Evolutionary conservation across 2,797 vertebrate species (phyloP), one percentile per base, ranked within the genome.

Genomic region (Arctocebus calabarensis): DNA sequence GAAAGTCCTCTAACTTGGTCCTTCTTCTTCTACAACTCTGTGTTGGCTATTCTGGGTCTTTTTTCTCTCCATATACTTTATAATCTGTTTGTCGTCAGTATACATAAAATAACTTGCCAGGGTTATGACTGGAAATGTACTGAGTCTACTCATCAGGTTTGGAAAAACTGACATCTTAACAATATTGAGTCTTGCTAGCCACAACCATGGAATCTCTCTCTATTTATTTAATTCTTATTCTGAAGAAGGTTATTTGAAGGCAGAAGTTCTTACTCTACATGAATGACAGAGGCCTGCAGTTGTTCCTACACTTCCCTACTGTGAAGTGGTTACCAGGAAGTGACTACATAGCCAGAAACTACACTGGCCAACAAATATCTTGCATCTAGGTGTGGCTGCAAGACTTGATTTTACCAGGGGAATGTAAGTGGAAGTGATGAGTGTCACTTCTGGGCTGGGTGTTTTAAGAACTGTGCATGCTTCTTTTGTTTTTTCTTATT

Each of bases 221-320:
- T 19, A 45, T 55, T 64, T 64, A 32, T 20, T 81, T 40, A 32
- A 32, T 61, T 45, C 22, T 73, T 84, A 20, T 77, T 70, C 74
- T 86, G 75, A 77, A 17, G 29, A 89, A 82, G 52, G 29, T 61
- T 96, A 77, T 88, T 45, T 95, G 82, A 74, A 57, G 66, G 34
- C 34, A 84, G 73, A 82, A 90, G 23, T 7, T 25, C 23, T 0
- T 66, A 68, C 12, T 77, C 73, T 62, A 45, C 19, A 70, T n/a
- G 48, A 74, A 77, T 74, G 59, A 77, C 17, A 84, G 59, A 87
- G 17, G 37, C 27, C 74, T 77, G 48, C 68, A 52, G 68, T 66
- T 48, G 5, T 43, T 82, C 43, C 61, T 3, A 8, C 27, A 59
- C 13, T 57, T 92, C 68, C n/a, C 0, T 2, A 55, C 34, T 25